These are phyloP conservation scores for Antrozous pallidus DNA, from an alignment of 2,797 vertebrate species.

Conservation along the genomic window DNA sequence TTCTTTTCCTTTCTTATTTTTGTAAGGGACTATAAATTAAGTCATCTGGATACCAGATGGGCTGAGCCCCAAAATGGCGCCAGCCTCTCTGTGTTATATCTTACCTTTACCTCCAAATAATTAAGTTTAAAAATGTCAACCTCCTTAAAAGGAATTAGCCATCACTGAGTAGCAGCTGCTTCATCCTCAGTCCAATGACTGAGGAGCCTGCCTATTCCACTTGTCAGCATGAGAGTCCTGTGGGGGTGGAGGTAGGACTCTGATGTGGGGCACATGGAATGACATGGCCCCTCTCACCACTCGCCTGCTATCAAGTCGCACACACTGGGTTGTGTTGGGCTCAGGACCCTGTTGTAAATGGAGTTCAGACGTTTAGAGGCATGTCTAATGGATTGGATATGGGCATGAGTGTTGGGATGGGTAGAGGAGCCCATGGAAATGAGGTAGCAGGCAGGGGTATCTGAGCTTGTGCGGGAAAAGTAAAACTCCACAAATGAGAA, in stretches of 20 bases:
- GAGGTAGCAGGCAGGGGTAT: background rate
- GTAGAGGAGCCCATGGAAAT: background rate
- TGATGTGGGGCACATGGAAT: background rate
- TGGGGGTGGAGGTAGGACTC: background rate
- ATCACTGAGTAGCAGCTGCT: background rate
- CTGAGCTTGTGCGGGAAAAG: background rate
- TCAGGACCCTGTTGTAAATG: background rate
- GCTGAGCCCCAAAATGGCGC: no score
- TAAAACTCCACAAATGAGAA: background rate
- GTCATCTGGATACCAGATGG: no score
- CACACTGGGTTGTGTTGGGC: background rate
- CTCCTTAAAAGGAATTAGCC: background rate
- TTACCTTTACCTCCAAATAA: background rate
- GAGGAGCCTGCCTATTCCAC: background rate
- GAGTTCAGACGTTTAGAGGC: background rate
- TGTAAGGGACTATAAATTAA: no score
- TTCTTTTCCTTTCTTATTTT: background rate
- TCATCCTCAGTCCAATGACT: background rate
- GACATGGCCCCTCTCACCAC: no score
- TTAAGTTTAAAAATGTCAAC: background rate
- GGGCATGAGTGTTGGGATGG: background rate
- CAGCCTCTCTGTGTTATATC: background rate
- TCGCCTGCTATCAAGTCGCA: background rate
- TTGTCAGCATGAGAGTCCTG: background rate
- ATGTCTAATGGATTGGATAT: background rate